Base-by-base conservation (phyloP, 1,140 invertebrate species). In the Pristionchus pacificus region DNA sequence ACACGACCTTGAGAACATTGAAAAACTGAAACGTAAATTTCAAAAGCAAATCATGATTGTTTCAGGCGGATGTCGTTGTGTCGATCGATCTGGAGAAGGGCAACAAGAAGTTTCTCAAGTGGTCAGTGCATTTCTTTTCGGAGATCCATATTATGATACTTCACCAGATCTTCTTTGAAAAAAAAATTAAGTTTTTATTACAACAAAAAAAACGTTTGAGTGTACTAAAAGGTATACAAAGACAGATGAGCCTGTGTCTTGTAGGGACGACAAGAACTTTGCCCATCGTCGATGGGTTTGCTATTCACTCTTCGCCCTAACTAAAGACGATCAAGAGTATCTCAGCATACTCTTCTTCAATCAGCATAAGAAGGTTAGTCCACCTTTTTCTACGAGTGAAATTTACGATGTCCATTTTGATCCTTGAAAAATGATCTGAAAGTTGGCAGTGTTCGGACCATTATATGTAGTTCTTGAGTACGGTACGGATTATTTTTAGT, bases 231-330 rank as follows among this genome's bases (percentile, higher is more conserved):
- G n/a, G n/a, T n/a, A n/a, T n/a, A n/a, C 6, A 49, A 49, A 10
- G 38, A 49, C 38, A 6, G 19, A 10, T 49, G 38, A 10, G 38
- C 19, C 6, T 19, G 19, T 49, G 38, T 10, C 19, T 49, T 49
- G 6, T 19, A 49, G 38, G 38, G 38, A 49, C 38, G 38, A 49
- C 38, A 49, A 49, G 38, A 49, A 6, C 6, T 49, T 49, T 49
- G 38, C 38, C 38, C 38, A 49, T 49, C 38, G 38, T 49, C 38
- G 38, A 49, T 49, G 38, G 38, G 38, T 49, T 49, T 49, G 38
- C 19, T 49, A 49, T 49, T 49, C 38, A 10, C 6, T 49, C 19
- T 49, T 49, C 19, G 19, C 38, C 6, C 6, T 49, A 19, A 49
- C 38, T 10, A 49, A 49, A 19, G 38, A 49, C 6, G 19, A 49